phyloP scores from a whole-genome alignment of 2,113 vertebrate species.

The Chauna torquata region DNA sequence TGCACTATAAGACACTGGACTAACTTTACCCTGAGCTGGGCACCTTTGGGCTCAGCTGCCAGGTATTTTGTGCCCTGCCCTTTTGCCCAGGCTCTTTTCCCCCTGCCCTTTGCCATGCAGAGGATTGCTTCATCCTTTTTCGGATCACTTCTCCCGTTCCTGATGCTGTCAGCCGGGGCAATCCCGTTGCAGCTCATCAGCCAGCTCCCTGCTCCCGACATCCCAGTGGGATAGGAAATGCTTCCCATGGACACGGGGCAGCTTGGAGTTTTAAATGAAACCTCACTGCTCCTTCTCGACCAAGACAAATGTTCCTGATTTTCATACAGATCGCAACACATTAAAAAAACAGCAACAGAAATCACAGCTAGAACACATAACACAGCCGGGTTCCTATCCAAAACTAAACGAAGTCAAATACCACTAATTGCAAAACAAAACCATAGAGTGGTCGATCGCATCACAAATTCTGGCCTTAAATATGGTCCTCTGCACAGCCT shows the following conservation, averaged over 20 bases:
- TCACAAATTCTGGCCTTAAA: neutral
- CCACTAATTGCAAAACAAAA: neutral
- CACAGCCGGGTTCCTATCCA: neutral
- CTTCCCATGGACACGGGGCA: accelerated
- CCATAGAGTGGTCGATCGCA: accelerated
- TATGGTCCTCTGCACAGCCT: neutral
- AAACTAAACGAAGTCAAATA: neutral
- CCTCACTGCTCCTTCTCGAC: neutral
- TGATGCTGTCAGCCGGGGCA: neutral
- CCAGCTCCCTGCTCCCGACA: neutral
- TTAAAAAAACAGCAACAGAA: neutral
- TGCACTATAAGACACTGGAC: neutral
- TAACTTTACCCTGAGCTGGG: neutral
- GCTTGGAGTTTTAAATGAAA: neutral
- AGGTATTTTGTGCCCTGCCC: neutral
- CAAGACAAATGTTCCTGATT: neutral
- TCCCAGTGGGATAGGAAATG: neutral
- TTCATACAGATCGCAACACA: neutral
- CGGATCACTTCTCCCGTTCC: neutral
- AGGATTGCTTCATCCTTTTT: neutral
- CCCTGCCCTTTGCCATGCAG: neutral
- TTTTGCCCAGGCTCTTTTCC: neutral
- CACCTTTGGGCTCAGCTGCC: neutral
- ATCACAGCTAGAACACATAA: neutral
- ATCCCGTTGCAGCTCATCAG: neutral